A percentile compares a stretch with the other conserved stretches of the same genome.
Evolutionary conservation across 2,113 vertebrate species (phyloP).

Genomic region (Oryzias javanicus): DNA sequence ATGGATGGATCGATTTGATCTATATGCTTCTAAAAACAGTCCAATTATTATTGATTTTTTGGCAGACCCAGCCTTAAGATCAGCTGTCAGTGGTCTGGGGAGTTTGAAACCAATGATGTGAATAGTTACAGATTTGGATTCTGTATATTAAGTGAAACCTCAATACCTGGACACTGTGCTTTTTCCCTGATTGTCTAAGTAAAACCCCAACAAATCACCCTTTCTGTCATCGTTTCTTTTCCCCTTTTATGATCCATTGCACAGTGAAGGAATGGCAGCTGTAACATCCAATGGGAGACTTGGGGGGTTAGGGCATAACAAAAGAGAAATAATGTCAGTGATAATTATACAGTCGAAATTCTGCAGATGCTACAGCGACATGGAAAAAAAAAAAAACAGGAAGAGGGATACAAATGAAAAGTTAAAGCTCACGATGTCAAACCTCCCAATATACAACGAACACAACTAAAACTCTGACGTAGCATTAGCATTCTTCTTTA

Average conservation of each 20-base stretch:
- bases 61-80: no score
- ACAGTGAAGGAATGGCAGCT: slow-evolving; percentile 71
- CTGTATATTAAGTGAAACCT: no score
- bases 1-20: no score
- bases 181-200: slow-evolving; percentile 73
- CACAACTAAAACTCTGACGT: slow-evolving; percentile 72
- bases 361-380: slow-evolving; percentile 30
- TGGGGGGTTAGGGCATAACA: slow-evolving; percentile 51
- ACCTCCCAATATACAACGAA: slow-evolving; percentile 70
- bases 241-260: slow-evolving; percentile 68
- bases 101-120: no score
- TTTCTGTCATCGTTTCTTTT: slow-evolving; percentile 44
- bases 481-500: slow-evolving; percentile 55
- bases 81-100: no score
- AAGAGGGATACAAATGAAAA: slow-evolving; percentile 52
- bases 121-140: no score
- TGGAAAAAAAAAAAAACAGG: slow-evolving; percentile 36
- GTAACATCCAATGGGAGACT: slow-evolving; percentile 60
- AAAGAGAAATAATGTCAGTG: slow-evolving; percentile 53
- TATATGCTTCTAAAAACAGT: no score
- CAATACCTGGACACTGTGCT: slow-evolving; percentile 67
- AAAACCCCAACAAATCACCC: slow-evolving; percentile 52
- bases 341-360: slow-evolving; percentile 55
- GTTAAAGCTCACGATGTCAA: slow-evolving; percentile 67
- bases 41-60: no score